Evolutionary conservation across 2,797 vertebrate species (phyloP).

Genomic region (Delichon dasypus): DNA sequence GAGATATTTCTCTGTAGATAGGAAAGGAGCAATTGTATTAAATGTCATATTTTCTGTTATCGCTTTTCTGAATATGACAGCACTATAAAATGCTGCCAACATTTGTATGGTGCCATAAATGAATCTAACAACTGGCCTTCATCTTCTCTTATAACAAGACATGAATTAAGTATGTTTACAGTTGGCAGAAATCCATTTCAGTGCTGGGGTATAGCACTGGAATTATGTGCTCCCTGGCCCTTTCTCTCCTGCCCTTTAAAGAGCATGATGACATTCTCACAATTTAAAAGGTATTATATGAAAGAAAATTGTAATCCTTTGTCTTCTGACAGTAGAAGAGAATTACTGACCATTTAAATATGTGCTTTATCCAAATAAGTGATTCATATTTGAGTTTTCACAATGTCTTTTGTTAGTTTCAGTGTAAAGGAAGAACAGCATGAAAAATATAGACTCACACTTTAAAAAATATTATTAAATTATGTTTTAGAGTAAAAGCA

Average conservation of each 20-base stretch:
- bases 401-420: constrained; percentile 60
- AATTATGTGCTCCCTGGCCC: constrained; percentile 21
- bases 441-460: background rate
- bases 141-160: constrained; percentile 12
- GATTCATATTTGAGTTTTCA: constrained; percentile 63
- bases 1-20: background rate
- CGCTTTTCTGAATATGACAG: constrained; percentile 4
- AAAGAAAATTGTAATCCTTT: constrained; percentile 70
- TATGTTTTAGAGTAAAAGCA: constrained; percentile 38
- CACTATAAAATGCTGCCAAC: background rate
- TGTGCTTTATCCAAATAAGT: constrained; percentile 69
- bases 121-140: constrained; percentile 36
- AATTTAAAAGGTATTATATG: constrained; percentile 66
- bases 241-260: constrained; percentile 35
- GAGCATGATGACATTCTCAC: constrained; percentile 60
- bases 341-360: constrained; percentile 70
- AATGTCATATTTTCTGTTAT: constrained; percentile 2
- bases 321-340: constrained; percentile 70
- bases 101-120: background rate
- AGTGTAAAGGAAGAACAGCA: constrained; percentile 41
- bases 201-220: background rate
- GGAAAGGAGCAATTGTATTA: background rate
- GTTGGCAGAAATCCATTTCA: constrained; percentile 42
- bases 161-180: constrained; percentile 64
- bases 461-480: constrained; percentile 54